Conservation (phyloP, 2,888 invertebrate genomes). For the Lepidocyrtoides sp. region DNA sequence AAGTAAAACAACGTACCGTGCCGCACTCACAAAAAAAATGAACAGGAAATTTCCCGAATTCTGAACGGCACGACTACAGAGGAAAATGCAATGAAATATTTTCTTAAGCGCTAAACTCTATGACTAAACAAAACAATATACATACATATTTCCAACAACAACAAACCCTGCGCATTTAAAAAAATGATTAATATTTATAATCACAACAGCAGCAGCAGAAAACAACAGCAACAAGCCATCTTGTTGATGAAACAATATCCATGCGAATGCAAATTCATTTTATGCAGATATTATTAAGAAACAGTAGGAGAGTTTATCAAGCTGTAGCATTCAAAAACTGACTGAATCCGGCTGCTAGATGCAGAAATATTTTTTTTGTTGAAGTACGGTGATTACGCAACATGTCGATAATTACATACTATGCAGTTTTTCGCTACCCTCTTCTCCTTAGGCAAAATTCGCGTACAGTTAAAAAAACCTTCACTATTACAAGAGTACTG, state of each 20-base stretch:
- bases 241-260: background rate
- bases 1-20: no score
- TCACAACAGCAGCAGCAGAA: background rate
- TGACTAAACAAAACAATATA: background rate
- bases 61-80: no score
- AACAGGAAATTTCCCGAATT: no score
- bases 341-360: background rate
- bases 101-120: no score
- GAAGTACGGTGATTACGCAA: background rate
- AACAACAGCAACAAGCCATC: background rate
- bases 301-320: slow-evolving; percentile 3
- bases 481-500: background rate
- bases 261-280: background rate
- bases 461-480: background rate
- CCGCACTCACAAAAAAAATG: no score
- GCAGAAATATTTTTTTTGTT: background rate
- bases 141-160: background rate
- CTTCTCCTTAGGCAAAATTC: background rate
- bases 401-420: slow-evolving; percentile 6
- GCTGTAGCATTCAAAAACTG: background rate
- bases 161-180: background rate
- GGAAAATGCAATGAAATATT: no score
- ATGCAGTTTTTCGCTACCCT: background rate
- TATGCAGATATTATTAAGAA: background rate
- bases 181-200: slow-evolving; percentile 11